phyloP scores from a whole-genome alignment of 2,888 invertebrate genomes.

The Rotaria magnacalcarata region DNA sequence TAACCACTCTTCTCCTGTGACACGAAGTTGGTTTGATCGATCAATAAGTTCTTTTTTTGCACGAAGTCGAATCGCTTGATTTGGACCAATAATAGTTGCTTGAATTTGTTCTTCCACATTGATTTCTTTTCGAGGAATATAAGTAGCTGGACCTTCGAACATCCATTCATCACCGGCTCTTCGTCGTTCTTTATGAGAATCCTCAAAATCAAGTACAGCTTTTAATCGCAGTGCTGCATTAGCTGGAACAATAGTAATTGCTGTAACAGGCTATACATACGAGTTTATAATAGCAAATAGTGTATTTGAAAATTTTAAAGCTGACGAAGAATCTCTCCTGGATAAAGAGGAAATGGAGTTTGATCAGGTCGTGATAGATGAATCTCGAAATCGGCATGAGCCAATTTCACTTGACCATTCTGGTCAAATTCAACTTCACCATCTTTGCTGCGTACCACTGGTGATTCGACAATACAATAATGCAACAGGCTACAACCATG shows the following conservation, averaged over 20 bases:
- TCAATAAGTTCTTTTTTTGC: constrained; percentile 60
- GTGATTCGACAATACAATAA: constrained; percentile 62
- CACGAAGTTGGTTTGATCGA: constrained; percentile 52
- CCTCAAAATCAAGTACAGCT: constrained; percentile 60
- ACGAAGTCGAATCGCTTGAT: constrained; percentile 61
- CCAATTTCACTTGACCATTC: constrained; percentile 58
- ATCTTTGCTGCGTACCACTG: constrained; percentile 57
- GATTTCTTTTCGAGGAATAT: constrained; percentile 62
- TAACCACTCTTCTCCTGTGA: constrained; percentile 62
- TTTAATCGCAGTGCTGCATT: constrained; percentile 60
- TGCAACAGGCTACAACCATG: constrained; percentile 51
- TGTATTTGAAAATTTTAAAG: neutral
- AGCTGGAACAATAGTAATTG: constrained; percentile 59
- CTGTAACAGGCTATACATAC: constrained; percentile 49
- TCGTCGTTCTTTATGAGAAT: constrained; percentile 53
- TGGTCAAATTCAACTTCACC: constrained; percentile 54
- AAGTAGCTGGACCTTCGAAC: constrained; percentile 61
- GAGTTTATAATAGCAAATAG: too few species aligned
- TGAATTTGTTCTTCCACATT: constrained; percentile 58
- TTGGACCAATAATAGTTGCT: constrained; percentile 60
- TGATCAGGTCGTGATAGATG: constrained; percentile 59
- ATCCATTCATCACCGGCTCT: constrained; percentile 63
- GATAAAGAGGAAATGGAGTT: constrained; percentile 61
- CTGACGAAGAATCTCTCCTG: constrained; percentile 57
- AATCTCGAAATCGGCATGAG: constrained; percentile 61